Evolutionary conservation across 2,797 vertebrate genomes (phyloP).

Genomic region (Oreochromis mossambicus): DNA sequence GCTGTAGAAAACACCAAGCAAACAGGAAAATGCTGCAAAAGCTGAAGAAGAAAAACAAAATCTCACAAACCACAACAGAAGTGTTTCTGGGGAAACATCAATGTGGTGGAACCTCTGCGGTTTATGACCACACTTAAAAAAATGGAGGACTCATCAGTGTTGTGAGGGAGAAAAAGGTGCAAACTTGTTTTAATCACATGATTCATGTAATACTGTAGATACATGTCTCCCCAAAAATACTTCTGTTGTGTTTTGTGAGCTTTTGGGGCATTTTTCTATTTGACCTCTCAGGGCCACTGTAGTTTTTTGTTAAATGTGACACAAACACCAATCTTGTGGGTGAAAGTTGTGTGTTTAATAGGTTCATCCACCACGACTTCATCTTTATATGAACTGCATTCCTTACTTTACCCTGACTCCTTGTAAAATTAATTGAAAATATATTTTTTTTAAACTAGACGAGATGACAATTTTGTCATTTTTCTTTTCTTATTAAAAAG

Average conservation of each 20-base stretch:
- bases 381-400: background rate
- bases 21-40: background rate
- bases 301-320: background rate
- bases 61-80: rapidly evolving
- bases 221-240: background rate
- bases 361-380: background rate
- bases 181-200: background rate
- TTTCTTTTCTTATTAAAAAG: rapidly evolving
- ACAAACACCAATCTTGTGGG: background rate
- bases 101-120: background rate
- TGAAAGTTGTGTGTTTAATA: background rate
- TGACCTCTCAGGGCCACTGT: background rate
- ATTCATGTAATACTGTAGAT: background rate
- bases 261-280: background rate
- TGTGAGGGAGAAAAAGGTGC: background rate
- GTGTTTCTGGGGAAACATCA: background rate
- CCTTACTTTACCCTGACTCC: background rate
- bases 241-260: background rate
- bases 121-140: background rate
- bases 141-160: background rate
- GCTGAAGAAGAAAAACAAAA: background rate
- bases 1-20: background rate
- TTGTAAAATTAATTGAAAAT: background rate
- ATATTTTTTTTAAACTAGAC: rapidly evolving
- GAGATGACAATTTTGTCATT: rapidly evolving